Base-by-base conservation (phyloP, 2,113 vertebrate genomes). In the Onychorhynchus coronatus region DNA sequence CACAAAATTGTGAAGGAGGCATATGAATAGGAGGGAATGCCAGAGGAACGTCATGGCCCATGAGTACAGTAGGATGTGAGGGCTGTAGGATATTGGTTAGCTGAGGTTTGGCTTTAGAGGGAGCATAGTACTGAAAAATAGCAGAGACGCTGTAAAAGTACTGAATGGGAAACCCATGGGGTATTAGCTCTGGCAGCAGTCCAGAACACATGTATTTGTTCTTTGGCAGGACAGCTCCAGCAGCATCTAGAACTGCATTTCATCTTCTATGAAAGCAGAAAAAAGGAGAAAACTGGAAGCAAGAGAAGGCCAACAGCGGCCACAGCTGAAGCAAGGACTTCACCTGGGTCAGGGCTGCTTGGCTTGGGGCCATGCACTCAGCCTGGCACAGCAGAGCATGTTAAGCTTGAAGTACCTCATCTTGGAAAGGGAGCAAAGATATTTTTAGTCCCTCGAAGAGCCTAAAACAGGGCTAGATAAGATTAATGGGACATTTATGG, bases 331-430 rank as follows among this genome's bases (percentile, higher is more conserved):
- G 25, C 49, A 71, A 37, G 49, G 65, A 33, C 6, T 7, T 23
- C 47, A 23, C 49, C 35, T 44, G 72, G 30, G 31, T 13, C 55
- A 42, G n/a, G 46, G 53, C 22, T 68, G 53, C 33, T 44, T 16
- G 18, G 68, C 44, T 49, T 2, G 2, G 47, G 42, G 41, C 39
- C 25, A 28, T 2, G 0, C 0, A 2, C 55, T 37, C 79, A 50
- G 42, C 49, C 56, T 24, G 65, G 63, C 56, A 70, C 17, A 76
- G 41, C 56, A 56, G 9, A 41, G 56, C 61, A 47, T 0, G 0
- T 13, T 42, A 31, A 67, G 33, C 68, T 74, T 28, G 1, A 77
- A 63, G 42, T 2, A 41, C 16, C 50, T 81, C 52, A 33, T 4
- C 63, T 55, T 39, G 31, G 33, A 78, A 63, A 92, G 35, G 47